phyloP scores from a whole-genome alignment of 2,113 vertebrate species.

The Oryzias woworae region DNA sequence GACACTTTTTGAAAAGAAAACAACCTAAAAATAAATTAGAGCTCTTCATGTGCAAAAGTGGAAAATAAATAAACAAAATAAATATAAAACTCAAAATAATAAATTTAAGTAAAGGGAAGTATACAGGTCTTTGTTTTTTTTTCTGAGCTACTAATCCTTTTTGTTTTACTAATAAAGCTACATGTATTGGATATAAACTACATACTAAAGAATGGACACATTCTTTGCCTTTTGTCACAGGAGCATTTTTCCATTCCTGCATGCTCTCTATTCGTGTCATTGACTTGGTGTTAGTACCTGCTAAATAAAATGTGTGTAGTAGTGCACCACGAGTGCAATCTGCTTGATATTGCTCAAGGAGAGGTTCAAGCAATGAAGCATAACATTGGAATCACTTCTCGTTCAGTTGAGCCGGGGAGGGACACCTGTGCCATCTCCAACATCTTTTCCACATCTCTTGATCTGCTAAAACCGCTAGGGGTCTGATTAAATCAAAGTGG shows the following conservation, averaged over 20 bases:
- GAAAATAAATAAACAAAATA: no score
- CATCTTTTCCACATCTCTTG: conserved; percentile 7
- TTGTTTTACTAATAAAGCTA: no score
- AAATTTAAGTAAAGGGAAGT: no score
- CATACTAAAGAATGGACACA: background rate
- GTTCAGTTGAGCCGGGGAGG: conserved; percentile 37
- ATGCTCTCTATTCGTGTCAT: background rate
- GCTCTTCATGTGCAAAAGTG: no score
- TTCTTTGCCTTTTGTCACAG: no score
- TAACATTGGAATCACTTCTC: conserved; percentile 61
- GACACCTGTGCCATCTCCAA: conserved; percentile 59
- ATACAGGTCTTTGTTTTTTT: no score
- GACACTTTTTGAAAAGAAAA: no score
- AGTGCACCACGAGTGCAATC: conserved; percentile 33
- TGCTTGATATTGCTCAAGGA: conserved; percentile 53
- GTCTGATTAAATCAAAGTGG: conserved; percentile 44
- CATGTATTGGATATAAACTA: no score
- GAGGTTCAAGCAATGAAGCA: conserved; percentile 48
- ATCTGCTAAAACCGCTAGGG: background rate
- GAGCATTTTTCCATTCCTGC: background rate
- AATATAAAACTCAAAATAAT: no score
- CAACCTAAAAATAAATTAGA: no score
- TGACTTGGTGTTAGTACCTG: conserved; percentile 11
- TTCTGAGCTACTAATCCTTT: no score
- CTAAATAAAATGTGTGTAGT: background rate